phyloP scores from a whole-genome alignment of 2,888 invertebrate genomes.

The Linyphia triangularis region DNA sequence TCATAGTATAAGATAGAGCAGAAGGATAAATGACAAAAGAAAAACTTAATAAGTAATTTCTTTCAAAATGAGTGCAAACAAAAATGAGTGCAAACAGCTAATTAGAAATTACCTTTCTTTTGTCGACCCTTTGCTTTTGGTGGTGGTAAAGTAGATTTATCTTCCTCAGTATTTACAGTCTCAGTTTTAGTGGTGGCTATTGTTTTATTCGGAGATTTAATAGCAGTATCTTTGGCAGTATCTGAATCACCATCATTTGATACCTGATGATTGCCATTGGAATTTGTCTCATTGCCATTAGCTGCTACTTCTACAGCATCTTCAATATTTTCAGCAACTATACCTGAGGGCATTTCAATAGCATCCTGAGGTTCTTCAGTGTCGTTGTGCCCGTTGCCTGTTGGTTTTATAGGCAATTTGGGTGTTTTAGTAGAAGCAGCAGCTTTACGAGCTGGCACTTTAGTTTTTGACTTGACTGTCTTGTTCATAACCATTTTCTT shows the following conservation, averaged over 20 bases:
- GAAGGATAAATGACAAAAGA: background rate
- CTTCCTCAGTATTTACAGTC: conserved; percentile 3
- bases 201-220: background rate
- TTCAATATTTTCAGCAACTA: background rate
- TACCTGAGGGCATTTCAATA: background rate
- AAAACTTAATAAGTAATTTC: too few species aligned
- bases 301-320: background rate
- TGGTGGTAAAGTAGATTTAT: background rate
- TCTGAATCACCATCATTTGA: background rate
- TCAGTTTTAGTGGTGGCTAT: background rate
- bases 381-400: conserved; percentile 15
- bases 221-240: background rate
- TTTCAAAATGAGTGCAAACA: too few species aligned
- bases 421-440: conserved; percentile 17
- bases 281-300: conserved; percentile 4
- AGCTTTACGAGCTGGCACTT: conserved; percentile 7
- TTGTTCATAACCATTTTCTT: conserved; percentile 31
- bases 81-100: background rate
- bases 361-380: background rate
- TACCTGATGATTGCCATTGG: background rate
- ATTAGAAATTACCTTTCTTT: conserved; percentile 20
- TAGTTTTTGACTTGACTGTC: conserved; percentile 27
- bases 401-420: background rate
- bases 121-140: background rate
- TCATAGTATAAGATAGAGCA: background rate